phyloP scores from a whole-genome alignment of 2,113 vertebrate species.

The Columba livia region DNA sequence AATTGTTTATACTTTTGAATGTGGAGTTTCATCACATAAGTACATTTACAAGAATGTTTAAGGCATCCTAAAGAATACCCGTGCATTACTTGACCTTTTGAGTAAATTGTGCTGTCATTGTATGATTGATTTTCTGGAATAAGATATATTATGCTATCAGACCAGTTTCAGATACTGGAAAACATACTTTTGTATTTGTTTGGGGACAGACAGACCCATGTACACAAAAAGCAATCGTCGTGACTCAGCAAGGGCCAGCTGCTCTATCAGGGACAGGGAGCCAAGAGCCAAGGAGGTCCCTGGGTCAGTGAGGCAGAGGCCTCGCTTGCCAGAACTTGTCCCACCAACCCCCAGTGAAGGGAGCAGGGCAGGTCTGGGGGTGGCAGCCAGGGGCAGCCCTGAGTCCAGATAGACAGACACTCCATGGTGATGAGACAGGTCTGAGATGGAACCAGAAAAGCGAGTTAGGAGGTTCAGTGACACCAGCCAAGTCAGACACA shows the following conservation, averaged over 20 bases:
- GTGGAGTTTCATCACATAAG: neutral
- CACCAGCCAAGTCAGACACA: neutral
- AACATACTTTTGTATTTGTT: neutral
- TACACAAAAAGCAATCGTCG: neutral
- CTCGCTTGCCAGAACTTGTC: neutral
- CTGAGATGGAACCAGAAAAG: neutral
- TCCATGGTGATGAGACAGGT: rapidly evolving
- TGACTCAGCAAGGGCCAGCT: neutral
- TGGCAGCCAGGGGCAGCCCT: neutral
- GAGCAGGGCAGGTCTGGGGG: rapidly evolving
- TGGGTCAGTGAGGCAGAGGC: too few relatives aligned
- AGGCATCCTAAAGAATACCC: neutral
- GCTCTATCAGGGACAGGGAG: neutral
- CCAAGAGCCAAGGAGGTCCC: rapidly evolving
- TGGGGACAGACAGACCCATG: neutral
- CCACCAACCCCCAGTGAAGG: neutral
- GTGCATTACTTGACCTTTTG: neutral
- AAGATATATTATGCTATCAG: neutral
- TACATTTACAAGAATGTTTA: neutral
- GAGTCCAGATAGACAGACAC: neutral
- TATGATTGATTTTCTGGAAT: neutral
- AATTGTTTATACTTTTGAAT: neutral
- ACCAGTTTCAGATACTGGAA: neutral
- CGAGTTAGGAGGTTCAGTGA: neutral
- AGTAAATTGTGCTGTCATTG: neutral